phyloP scores from a whole-genome alignment of 2,888 invertebrate genomes.

The Heliconius cydno region DNA sequence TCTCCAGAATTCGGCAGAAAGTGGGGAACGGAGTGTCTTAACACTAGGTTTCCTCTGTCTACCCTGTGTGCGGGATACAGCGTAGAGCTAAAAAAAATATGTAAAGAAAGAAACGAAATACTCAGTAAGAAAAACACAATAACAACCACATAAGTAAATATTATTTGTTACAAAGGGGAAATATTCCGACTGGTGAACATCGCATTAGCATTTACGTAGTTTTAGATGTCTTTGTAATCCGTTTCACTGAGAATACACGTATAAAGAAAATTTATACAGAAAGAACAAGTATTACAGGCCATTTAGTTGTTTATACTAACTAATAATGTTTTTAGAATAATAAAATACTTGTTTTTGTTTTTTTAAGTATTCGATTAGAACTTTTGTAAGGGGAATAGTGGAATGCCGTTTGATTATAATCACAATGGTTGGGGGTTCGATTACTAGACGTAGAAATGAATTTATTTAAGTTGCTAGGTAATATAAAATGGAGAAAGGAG shows the following conservation, averaged over 20 bases:
- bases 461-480: not conserved
- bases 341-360: slow-evolving; percentile 4
- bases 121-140: no score
- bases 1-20: no score
- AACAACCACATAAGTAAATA: no score
- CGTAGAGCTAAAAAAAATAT: no score
- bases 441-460: not conserved
- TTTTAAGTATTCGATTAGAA: not conserved
- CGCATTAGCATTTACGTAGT: slow-evolving; percentile 42
- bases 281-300: slow-evolving; percentile 34
- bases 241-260: slow-evolving; percentile 31
- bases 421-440: not conserved
- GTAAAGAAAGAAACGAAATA: no score
- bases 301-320: slow-evolving; percentile 33
- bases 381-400: not conserved
- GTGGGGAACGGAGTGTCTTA: no score
- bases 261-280: slow-evolving; percentile 35
- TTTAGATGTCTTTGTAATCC: slow-evolving; percentile 38
- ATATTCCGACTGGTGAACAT: no score
- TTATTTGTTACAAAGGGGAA: no score
- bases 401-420: not conserved
- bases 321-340: slow-evolving; percentile 34
- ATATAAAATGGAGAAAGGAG: no score
- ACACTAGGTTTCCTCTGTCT: no score
- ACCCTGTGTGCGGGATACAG: no score